Conservation (phyloP, 2,113 vertebrate species). For the Vulpes lagopus region DNA sequence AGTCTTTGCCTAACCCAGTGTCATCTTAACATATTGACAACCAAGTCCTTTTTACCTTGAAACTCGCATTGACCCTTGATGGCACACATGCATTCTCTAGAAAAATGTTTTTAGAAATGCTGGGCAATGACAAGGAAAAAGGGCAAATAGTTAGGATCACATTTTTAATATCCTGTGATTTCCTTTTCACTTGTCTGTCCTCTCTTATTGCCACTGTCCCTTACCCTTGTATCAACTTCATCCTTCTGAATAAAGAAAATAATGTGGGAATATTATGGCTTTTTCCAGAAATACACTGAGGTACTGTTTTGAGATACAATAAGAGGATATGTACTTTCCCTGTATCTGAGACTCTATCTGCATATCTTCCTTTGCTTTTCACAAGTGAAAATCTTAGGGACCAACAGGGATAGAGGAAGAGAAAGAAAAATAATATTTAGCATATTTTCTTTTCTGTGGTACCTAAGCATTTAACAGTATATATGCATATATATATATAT, state of each 20-base stretch:
- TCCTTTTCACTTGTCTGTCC: background rate
- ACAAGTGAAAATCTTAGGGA: slow-evolving; percentile 54
- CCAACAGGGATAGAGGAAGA: slow-evolving; percentile 27
- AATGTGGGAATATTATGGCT: background rate
- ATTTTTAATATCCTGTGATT: background rate
- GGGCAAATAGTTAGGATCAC: background rate
- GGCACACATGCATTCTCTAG: background rate
- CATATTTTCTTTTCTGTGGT: slow-evolving; percentile 50
- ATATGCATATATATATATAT: background rate
- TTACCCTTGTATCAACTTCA: background rate
- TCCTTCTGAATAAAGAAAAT: slow-evolving; percentile 37
- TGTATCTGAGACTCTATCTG: background rate
- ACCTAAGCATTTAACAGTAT: slow-evolving; percentile 10
- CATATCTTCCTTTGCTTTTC: slow-evolving; percentile 50
- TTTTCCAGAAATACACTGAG: slow-evolving; percentile 28
- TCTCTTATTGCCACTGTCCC: background rate
- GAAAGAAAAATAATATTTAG: slow-evolving; percentile 44
- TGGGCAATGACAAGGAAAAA: background rate
- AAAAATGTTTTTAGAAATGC: slow-evolving; percentile 12
- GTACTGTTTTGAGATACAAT: background rate
- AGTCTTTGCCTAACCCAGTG: background rate
- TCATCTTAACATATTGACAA: background rate
- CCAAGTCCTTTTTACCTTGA: background rate
- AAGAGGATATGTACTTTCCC: slow-evolving; percentile 23
- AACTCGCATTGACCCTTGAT: background rate